Base-by-base conservation (phyloP, 1,140 invertebrate genomes). In the Goniozus legneri region DNA sequence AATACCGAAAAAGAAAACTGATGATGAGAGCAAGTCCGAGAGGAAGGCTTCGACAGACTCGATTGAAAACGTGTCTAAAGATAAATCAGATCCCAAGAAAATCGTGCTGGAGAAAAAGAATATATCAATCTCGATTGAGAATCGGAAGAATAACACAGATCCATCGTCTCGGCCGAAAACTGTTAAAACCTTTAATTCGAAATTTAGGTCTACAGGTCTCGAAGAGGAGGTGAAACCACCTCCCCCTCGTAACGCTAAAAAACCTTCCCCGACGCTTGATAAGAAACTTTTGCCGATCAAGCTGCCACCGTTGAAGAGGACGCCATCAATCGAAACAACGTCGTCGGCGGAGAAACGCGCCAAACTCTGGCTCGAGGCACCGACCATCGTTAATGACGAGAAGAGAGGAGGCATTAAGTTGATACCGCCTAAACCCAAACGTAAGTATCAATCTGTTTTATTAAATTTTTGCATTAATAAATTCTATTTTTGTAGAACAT, bases 111-210 rank as follows among this genome's bases (percentile, higher is more conserved):
- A 80, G 32, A 78, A 77, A 40, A 87, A 88, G 58, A 87, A 88
- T 62, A 83, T 84, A 20, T 87, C 87, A 6, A 87, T 89, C 62
- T 89, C 87, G 1, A 88, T 89, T 52, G 86, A 90, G 75, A 82
- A 84, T 48, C 75, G 85, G 36, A 87, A 86, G 69, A 82, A 81
- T 56, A 79, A 79, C 47, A 64, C 60, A 44, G 84, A 85, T 46
- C 68, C 76, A 3, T 76, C 80, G 30, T 67, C 75, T 15, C 75
- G 85, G 54, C 85, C 88, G 1, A 91, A 91, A 74, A 92, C 89
- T 32, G 91, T 92, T 3, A 93, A 92, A 79, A 89, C 87, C 2
- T 92, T 87, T 64, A 87, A 91, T 73, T 88, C 89, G 1, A 91
- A 90, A 72, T 91, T 92, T 73, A 81, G 90, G 43, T 90, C 88